Evolutionary conservation across 2,888 invertebrate species (phyloP).

Genomic region (Cosmorhoe ocellata): DNA sequence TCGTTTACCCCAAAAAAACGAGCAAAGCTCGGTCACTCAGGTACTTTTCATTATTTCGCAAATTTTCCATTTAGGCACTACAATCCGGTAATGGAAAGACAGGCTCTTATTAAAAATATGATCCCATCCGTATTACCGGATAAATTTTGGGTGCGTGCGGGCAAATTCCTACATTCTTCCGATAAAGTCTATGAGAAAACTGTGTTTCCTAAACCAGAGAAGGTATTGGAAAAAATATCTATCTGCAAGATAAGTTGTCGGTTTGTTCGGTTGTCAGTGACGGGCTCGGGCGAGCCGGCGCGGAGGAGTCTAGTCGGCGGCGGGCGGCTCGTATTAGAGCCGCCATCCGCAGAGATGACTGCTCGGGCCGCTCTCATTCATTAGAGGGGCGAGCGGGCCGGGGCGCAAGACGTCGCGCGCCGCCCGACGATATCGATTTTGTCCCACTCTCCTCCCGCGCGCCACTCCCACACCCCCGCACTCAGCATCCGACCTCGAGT

Average conservation of each 20-base stretch:
- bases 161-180: slow-evolving; percentile 8
- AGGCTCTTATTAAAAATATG: slow-evolving; percentile 22
- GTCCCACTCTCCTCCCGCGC: slow-evolving; percentile 68
- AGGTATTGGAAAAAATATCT: slow-evolving; percentile 9
- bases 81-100: slow-evolving; percentile 16
- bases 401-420: slow-evolving; percentile 79
- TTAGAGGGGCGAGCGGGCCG: slow-evolving; percentile 70
- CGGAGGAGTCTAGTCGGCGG: slow-evolving; percentile 51
- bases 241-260: slow-evolving; percentile 1
- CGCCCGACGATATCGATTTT: slow-evolving; percentile 82
- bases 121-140: slow-evolving; percentile 21
- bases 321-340: slow-evolving; percentile 64
- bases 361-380: slow-evolving; percentile 79
- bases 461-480: slow-evolving; percentile 62
- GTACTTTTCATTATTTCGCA: slow-evolving; percentile 22
- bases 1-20: too few species aligned
- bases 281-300: slow-evolving; percentile 13
- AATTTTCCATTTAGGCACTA: slow-evolving; percentile 18
- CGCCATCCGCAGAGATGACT: slow-evolving; percentile 79
- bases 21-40: too few species aligned
- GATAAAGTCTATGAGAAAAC: slow-evolving; percentile 17
- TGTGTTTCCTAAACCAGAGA: slow-evolving; percentile 10
- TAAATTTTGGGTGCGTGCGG: slow-evolving; percentile 14
- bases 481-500: slow-evolving; percentile 82
- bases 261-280: slow-evolving; percentile 24